A percentile compares a stretch with the other conserved stretches of the same genome.
phyloP scores from a whole-genome alignment of 1,140 invertebrate genomes.

The Cydia strobilella region DNA sequence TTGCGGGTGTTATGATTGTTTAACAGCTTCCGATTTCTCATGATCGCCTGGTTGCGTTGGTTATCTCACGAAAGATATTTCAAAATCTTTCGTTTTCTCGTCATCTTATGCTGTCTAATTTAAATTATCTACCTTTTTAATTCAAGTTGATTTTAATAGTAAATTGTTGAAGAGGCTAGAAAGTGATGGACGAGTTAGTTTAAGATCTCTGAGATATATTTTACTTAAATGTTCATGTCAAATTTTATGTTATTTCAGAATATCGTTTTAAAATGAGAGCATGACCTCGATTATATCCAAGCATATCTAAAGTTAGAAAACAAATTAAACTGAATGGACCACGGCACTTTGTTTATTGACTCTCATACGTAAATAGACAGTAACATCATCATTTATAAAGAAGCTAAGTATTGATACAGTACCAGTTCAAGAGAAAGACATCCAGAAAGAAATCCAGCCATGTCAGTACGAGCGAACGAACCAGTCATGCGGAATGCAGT shows the following conservation, averaged over 20 bases:
- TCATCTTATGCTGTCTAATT: neutral
- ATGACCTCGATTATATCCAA: too few relatives aligned
- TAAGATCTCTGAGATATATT: too few relatives aligned
- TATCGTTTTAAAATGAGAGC: too few relatives aligned
- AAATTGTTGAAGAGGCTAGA: neutral
- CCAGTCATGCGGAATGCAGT: conserved; percentile 22
- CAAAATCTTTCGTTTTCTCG: neutral
- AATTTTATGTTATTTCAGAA: too few relatives aligned
- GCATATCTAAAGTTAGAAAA: too few relatives aligned
- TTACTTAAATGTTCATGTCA: too few relatives aligned
- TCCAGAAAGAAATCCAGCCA: neutral
- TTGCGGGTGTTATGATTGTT: neutral
- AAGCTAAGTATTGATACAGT: too few relatives aligned
- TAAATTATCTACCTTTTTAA: neutral
- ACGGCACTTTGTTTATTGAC: too few relatives aligned
- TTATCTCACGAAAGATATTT: conserved; percentile 3
- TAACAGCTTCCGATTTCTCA: neutral
- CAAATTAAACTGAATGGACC: too few relatives aligned
- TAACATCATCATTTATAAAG: neutral
- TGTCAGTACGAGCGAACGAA: neutral
- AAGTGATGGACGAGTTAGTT: too few relatives aligned
- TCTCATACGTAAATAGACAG: neutral
- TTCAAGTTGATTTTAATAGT: neutral
- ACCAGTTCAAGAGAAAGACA: neutral
- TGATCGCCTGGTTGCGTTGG: neutral